These are phyloP conservation scores for Coelopa frigida DNA, from an alignment of 1,140 invertebrate species.

Conservation along the genomic window DNA sequence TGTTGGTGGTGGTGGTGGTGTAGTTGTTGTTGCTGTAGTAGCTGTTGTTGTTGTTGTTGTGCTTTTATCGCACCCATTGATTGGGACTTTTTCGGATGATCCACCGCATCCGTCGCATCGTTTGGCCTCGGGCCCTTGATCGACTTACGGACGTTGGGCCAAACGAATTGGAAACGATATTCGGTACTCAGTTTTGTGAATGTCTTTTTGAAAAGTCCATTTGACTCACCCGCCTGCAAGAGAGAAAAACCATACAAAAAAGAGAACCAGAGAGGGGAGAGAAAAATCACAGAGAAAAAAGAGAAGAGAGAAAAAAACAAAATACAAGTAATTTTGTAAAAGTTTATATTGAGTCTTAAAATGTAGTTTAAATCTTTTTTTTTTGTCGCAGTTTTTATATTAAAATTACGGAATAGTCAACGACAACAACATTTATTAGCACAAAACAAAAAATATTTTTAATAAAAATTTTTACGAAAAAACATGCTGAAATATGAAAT, in stretches of 20 bases:
- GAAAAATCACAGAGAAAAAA: constrained; percentile 17
- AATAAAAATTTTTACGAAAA: too few species aligned
- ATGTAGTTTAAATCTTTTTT: neutral
- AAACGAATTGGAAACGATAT: constrained; percentile 81
- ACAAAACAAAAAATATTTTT: too few species aligned
- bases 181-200: constrained; percentile 73
- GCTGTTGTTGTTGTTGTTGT: constrained; percentile 56
- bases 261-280: constrained; percentile 11
- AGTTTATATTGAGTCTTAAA: constrained; percentile 11
- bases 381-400: neutral
- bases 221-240: constrained; percentile 46
- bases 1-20: constrained; percentile 28
- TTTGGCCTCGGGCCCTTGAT: constrained; percentile 41
- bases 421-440: too few species aligned
- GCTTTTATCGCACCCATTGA: constrained; percentile 78
- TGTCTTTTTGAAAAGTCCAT: constrained; percentile 59
- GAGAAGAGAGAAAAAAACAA: constrained; percentile 13
- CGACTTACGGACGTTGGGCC: constrained; percentile 68
- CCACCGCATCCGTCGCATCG: constrained; percentile 43
- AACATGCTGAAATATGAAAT: too few species aligned
- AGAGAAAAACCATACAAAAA: too few species aligned
- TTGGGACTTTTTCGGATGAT: constrained; percentile 68
- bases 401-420: too few species aligned
- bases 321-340: constrained; percentile 20
- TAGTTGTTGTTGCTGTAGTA: constrained; percentile 38